Evolutionary conservation across 2,113 vertebrate species (phyloP).

Genomic region (Andinoacara biseriatus): DNA sequence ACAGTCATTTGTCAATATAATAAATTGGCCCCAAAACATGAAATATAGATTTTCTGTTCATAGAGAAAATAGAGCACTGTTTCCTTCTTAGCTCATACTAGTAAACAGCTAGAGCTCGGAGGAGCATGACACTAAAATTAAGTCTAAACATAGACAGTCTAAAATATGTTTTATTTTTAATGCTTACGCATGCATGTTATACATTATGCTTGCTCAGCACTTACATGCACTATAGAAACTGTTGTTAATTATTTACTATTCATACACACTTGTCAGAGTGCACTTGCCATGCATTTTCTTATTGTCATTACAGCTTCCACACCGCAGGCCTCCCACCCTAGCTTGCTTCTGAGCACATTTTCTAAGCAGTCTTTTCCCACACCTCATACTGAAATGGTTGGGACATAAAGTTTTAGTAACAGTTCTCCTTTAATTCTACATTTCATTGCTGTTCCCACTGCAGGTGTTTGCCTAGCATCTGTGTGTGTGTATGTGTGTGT

Average conservation of each 20-base stretch:
- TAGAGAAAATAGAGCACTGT: background rate
- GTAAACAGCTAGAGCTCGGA: background rate
- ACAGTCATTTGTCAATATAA: constrained; percentile 13
- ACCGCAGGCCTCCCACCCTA: constrained; percentile 45
- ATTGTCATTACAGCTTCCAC: constrained; percentile 66
- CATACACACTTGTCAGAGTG: constrained; percentile 41
- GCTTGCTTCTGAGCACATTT: constrained; percentile 62
- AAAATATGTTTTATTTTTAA: background rate
- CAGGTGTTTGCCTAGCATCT: constrained; percentile 53
- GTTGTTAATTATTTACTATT: constrained; percentile 43
- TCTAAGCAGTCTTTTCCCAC: constrained; percentile 53
- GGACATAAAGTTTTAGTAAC: constrained; percentile 54
- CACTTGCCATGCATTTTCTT: constrained; percentile 60
- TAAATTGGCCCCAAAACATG: constrained; percentile 35
- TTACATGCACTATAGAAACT: constrained; percentile 12
- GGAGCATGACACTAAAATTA: background rate
- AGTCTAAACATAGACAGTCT: background rate
- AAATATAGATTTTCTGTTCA: constrained; percentile 26
- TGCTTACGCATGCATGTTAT: constrained; percentile 22
- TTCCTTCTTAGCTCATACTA: constrained; percentile 1
- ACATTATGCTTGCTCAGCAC: background rate
- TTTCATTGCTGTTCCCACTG: constrained; percentile 49
- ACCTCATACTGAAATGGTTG: constrained; percentile 47
- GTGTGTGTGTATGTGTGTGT: constrained; percentile 47
- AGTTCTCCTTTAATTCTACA: constrained; percentile 36